Evolutionary conservation across 1,140 invertebrate genomes (phyloP), one percentile per base, ranked within the genome.

Genomic region (Campoletis sonorensis): DNA sequence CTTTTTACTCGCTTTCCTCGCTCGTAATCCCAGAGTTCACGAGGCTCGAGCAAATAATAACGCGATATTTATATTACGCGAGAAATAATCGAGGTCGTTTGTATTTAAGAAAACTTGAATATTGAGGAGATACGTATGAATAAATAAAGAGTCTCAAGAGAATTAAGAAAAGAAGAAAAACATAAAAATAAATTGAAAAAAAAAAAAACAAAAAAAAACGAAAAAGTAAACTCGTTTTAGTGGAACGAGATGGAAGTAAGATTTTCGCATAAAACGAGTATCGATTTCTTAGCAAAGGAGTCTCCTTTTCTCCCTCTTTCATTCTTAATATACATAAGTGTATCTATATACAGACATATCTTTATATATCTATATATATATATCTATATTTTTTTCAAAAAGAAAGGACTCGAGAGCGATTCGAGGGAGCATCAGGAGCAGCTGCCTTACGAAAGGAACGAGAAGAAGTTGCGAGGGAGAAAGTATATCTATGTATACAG

Each of bases 371-470:
- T n/a, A 16, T 68, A 67, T 27, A 68, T 51, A 45, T 67, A 58
- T n/a, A n/a, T n/a, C 16, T 76, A 76, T n/a, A n/a, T n/a, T 10
- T 76, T 70, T 49, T 23, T 73, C n/a, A 81, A 26, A 77, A 21
- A 72, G 76, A 64, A 61, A 64, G 54, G 23, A 76, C 45, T 58
- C 49, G 21, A 67, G 49, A 76, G 26, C 45, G 71, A 76, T 54
- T 54, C 49, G 18, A 77, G 13, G 51, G 51, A 77, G 54, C 51
- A 77, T 58, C 51, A 58, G 75, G 82, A 81, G 86, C 88, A 89
- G 89, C 88, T 90, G 88, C 88, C 85, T 87, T 86, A 84, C 86
- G 88, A 89, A 88, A 83, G 80, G 79, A 80, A 86, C 83, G 86
- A 77, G 75, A 11, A 45, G 51, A 77, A 77, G 30, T 27, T 64